These are phyloP conservation scores for Tragulus kanchil DNA, from an alignment of 2,113 vertebrate genomes.

Conservation along the genomic window DNA sequence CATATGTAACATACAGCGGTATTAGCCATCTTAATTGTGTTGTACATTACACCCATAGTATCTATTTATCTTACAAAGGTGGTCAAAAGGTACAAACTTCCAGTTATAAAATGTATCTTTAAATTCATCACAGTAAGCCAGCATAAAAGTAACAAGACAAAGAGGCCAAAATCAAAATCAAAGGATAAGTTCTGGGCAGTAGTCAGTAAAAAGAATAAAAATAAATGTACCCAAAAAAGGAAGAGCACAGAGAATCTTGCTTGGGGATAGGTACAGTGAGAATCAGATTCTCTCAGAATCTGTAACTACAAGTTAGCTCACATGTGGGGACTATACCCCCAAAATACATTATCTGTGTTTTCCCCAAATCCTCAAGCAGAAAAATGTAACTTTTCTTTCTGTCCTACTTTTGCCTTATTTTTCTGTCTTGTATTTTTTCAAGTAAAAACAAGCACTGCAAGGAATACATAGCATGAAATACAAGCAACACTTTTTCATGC, in stretches of 20 bases:
- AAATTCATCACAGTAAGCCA: neutral
- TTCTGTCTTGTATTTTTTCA: slow-evolving; percentile 5
- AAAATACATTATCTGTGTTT: slow-evolving; percentile 13
- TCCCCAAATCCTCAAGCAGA: neutral
- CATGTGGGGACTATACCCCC: neutral
- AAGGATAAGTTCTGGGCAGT: slow-evolving; percentile 19
- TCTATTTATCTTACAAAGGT: neutral
- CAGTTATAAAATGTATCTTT: slow-evolving; percentile 35
- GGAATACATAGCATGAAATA: slow-evolving; percentile 12
- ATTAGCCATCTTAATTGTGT: neutral
- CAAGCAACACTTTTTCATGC: neutral
- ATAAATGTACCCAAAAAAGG: slow-evolving; percentile 9
- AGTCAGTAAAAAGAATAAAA: slow-evolving; percentile 27
- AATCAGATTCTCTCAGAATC: neutral
- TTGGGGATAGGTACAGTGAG: neutral
- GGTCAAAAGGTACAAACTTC: neutral
- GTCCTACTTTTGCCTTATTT: neutral
- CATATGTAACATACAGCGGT: neutral
- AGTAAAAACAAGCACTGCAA: slow-evolving; percentile 12
- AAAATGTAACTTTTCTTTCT: neutral
- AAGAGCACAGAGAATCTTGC: neutral
- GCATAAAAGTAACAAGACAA: neutral
- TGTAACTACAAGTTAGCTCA: slow-evolving; percentile 10
- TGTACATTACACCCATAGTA: neutral
- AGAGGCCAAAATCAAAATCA: neutral